phyloP scores from a whole-genome alignment of 2,888 invertebrate species.

The Anaspis maculata region DNA sequence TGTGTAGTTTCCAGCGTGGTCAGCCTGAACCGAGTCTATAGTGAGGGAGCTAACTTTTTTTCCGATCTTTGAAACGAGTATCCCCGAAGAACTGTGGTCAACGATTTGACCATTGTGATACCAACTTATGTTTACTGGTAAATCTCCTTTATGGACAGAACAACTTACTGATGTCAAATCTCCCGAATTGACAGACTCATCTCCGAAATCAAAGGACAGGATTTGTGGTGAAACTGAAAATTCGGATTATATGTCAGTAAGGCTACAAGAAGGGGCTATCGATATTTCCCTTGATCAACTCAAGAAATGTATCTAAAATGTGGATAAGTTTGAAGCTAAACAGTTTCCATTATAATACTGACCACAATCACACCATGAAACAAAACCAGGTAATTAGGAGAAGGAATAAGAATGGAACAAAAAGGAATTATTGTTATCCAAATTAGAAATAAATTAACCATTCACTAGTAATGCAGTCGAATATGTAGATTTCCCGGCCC shows the following conservation, averaged over 20 bases:
- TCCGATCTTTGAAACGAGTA: slow-evolving; percentile 41
- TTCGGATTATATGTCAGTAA: too few species aligned
- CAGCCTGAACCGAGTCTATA: slow-evolving; percentile 41
- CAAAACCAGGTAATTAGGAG: too few species aligned
- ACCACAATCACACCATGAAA: slow-evolving; percentile 68
- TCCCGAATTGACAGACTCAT: slow-evolving; percentile 56
- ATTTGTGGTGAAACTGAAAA: slow-evolving; percentile 54
- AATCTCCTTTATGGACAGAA: slow-evolving; percentile 62
- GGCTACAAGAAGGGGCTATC: too few species aligned
- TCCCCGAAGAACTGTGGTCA: slow-evolving; percentile 42
- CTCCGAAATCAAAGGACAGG: slow-evolving; percentile 58
- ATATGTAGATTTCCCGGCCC: slow-evolving; percentile 52
- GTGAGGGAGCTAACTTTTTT: slow-evolving; percentile 49
- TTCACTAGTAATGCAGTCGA: slow-evolving; percentile 56
- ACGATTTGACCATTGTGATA: slow-evolving; percentile 57
- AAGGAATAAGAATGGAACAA: slow-evolving; percentile 74
- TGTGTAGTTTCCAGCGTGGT: slow-evolving; percentile 61
- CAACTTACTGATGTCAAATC: slow-evolving; percentile 58
- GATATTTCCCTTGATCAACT: too few species aligned
- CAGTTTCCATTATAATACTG: slow-evolving; percentile 48
- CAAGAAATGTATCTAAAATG: too few species aligned
- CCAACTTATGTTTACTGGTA: slow-evolving; percentile 64
- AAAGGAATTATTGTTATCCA: slow-evolving; percentile 3
- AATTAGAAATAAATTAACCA: too few species aligned
- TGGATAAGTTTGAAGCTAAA: too few species aligned